Evolutionary conservation across 2,797 vertebrate genomes (phyloP).

Genomic region (Poeciliopsis turneri): DNA sequence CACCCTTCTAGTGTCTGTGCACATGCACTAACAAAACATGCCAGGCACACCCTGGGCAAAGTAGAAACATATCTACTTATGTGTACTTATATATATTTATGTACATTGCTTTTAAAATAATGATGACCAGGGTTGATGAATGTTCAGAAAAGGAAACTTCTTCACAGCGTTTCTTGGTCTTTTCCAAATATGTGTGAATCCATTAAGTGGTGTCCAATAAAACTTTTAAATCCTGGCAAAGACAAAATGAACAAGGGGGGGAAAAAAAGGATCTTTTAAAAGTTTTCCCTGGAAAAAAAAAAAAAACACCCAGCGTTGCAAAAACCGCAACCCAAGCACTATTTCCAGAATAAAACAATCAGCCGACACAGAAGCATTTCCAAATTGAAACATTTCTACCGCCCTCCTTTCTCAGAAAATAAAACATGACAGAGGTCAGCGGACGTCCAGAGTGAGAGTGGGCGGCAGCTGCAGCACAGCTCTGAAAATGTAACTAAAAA

Average conservation of each 20-base stretch:
- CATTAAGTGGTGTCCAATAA: not conserved
- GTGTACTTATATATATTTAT: not conserved
- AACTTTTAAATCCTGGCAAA: not conserved
- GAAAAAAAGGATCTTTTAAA: not conserved
- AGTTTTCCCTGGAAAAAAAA: not conserved
- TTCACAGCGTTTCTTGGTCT: not conserved
- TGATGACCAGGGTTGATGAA: no score
- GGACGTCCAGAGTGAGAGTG: slow-evolving; percentile 16
- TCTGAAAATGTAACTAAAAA: slow-evolving; percentile 16
- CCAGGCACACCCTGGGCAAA: no score
- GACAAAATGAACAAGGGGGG: not conserved
- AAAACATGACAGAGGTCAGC: slow-evolving; percentile 22
- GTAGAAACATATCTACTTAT: not conserved
- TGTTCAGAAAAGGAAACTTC: not conserved
- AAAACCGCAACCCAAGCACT: not conserved
- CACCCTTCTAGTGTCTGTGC: no score
- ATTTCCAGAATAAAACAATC: not conserved
- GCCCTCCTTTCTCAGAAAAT: slow-evolving; percentile 1
- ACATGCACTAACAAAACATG: no score
- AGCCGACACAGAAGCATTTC: not conserved
- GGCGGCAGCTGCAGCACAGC: slow-evolving; percentile 11
- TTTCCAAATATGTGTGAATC: not conserved
- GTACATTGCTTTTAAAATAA: not conserved
- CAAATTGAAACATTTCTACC: slow-evolving; percentile 7
- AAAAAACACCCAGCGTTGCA: not conserved